Evolutionary conservation across 2,797 vertebrate species (phyloP).

Genomic region (Choloepus didactylus): DNA sequence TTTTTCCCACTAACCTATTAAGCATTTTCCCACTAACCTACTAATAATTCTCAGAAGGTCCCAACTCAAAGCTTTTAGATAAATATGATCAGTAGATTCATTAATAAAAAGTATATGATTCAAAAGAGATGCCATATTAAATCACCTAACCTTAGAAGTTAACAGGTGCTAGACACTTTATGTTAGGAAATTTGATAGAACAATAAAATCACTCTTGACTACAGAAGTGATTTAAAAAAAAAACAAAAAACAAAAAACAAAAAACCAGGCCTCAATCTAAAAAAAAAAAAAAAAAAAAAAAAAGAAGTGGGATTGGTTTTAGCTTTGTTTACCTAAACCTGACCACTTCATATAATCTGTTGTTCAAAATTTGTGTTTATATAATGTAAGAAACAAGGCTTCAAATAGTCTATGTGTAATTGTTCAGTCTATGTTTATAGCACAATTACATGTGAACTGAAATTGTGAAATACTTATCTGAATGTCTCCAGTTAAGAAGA

Average conservation of each 20-base stretch:
- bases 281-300: not conserved
- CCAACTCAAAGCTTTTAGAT: not conserved
- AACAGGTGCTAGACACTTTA: not conserved
- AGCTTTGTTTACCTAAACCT: not conserved
- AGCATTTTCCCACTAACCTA: not conserved
- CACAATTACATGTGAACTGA: not conserved
- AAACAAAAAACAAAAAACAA: not conserved
- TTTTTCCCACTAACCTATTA: constrained; percentile 20
- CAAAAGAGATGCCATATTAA: not conserved
- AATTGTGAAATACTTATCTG: constrained; percentile 29
- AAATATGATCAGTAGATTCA: not conserved
- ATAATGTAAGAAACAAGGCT: not conserved
- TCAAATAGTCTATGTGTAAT: not conserved
- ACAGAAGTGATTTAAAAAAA: not conserved
- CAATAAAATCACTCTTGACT: not conserved
- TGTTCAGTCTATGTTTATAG: not conserved
- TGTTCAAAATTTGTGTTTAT: not conserved
- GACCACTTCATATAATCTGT: not conserved
- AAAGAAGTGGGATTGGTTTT: not conserved
- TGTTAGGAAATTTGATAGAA: constrained; percentile 5
- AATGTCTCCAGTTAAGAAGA: not conserved
- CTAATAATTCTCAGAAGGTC: not conserved
- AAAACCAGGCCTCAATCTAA: not conserved
- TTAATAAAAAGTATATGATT: not conserved
- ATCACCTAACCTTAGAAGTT: not conserved